These are phyloP conservation scores for Rhaphigaster nebulosa DNA, from an alignment of 2,888 invertebrate species.

Conservation along the genomic window DNA sequence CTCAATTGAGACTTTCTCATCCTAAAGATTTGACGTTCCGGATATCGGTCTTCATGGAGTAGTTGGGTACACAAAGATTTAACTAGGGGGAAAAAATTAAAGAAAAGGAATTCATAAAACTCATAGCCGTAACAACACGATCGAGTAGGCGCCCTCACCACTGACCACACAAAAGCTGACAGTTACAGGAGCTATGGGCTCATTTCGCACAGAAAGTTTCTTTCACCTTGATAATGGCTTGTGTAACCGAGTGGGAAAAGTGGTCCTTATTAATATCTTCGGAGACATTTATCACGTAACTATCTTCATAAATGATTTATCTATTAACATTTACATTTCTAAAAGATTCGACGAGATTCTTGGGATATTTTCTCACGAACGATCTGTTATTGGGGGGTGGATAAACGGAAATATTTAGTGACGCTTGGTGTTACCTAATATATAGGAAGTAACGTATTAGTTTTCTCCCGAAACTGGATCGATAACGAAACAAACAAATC, in stretches of 20 bases:
- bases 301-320: background rate
- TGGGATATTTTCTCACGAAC: background rate
- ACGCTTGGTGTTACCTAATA: background rate
- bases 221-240: conserved; percentile 44
- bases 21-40: too few relatives aligned
- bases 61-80: background rate
- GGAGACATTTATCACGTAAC: conserved; percentile 42
- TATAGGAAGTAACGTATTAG: background rate
- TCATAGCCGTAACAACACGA: background rate
- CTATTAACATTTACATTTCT: background rate
- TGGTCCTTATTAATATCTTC: conserved; percentile 20
- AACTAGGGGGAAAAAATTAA: background rate
- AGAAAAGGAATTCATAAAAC: background rate
- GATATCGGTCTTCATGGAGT: too few relatives aligned
- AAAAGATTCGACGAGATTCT: background rate
- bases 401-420: conserved; percentile 14
- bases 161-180: conserved; percentile 38
- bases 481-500: background rate
- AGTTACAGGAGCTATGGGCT: background rate
- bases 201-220: conserved; percentile 25
- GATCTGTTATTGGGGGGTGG: background rate
- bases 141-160: background rate
- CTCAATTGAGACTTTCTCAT: too few relatives aligned
- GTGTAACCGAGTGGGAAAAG: conserved; percentile 43
- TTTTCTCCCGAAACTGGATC: background rate